phyloP scores from a whole-genome alignment of 2,888 invertebrate species.

The Noctua comes region DNA sequence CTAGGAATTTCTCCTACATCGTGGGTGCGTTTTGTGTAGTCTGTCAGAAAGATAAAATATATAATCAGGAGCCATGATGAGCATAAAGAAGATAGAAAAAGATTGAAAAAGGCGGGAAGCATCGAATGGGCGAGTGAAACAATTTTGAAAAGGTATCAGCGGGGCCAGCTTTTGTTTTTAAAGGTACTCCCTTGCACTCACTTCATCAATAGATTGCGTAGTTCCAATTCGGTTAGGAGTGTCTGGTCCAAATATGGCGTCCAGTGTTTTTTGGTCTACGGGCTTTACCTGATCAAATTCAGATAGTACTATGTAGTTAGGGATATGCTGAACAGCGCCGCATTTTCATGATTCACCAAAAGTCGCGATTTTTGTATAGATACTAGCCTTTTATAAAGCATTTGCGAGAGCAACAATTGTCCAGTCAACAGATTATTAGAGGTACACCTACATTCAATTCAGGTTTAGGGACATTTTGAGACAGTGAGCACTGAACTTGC shows the following conservation, averaged over 20 bases:
- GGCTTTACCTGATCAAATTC: conserved; percentile 29
- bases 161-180: neutral
- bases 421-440: neutral
- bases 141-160: neutral
- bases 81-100: neutral
- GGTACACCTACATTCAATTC: neutral
- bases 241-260: conserved; percentile 8
- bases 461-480: neutral
- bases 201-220: neutral
- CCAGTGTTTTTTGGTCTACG: conserved; percentile 10
- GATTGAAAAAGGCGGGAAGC: neutral
- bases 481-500: neutral
- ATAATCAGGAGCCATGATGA: neutral
- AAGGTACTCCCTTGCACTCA: conserved; percentile 34
- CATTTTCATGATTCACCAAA: neutral
- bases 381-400: neutral
- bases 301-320: neutral
- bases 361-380: neutral
- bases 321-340: neutral
- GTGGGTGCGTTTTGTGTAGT: neutral
- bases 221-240: neutral
- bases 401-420: neutral
- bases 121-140: neutral
- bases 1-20: too few species aligned
- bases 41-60: neutral